phyloP scores from a whole-genome alignment of 2,888 invertebrate species.

The Saturnia pavonia region DNA sequence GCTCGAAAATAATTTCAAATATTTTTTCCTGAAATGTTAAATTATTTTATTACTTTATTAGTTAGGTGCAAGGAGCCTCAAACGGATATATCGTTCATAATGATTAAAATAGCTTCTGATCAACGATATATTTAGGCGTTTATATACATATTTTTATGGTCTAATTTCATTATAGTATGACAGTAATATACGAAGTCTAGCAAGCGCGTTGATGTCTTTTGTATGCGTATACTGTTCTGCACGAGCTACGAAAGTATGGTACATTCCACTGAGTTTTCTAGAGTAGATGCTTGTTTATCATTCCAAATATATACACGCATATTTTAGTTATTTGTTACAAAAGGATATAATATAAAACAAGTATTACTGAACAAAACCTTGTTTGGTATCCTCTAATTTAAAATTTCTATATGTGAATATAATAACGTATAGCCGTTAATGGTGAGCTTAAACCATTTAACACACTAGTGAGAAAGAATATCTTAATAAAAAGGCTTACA shows the following conservation, averaged over 20 bases:
- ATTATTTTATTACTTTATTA: constrained; percentile 2
- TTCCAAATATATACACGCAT: constrained; percentile 6
- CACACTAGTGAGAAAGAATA: not conserved
- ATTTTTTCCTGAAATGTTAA: not conserved
- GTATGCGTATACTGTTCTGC: constrained; percentile 45
- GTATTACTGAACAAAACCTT: not conserved
- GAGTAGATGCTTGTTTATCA: constrained; percentile 18
- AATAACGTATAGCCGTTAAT: not conserved
- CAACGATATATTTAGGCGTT: not conserved
- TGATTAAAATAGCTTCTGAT: not conserved
- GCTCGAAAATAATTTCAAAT: constrained; percentile 47
- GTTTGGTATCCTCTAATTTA: not conserved
- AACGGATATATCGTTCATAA: not conserved
- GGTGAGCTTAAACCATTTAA: not conserved
- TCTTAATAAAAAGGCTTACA: too few relatives aligned
- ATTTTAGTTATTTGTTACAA: not conserved
- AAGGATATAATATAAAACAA: constrained; percentile 2
- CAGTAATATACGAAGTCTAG: not conserved
- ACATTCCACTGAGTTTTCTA: constrained; percentile 42
- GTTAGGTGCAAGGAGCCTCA: not conserved
- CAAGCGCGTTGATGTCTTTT: constrained; percentile 70
- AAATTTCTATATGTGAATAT: not conserved
- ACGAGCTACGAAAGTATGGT: constrained; percentile 46
- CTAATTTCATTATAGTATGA: not conserved
- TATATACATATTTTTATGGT: not conserved